Evolutionary conservation across 2,113 vertebrate genomes (phyloP), one percentile per base, ranked within the genome.

Genomic region (Festucalex cinctus): DNA sequence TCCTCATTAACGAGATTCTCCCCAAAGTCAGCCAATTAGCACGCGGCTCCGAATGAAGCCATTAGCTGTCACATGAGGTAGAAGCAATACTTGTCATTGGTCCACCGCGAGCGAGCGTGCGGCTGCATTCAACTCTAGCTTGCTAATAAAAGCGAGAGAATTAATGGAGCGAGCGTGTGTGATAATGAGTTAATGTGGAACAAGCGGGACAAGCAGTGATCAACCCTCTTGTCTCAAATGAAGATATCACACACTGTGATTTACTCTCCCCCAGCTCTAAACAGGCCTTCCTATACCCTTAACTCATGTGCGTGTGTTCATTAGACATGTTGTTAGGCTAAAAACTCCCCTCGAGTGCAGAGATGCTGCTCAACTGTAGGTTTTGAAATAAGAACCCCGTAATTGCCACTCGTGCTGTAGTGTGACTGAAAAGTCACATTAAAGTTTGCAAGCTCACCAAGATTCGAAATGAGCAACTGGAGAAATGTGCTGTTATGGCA

Each of bases 131-230:
- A 92, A n/a, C 92, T 92, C 89, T 93, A 90, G 80, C 76, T n/a
- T 91, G 88, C 91, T 95, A 94, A 95, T 95, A 95, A 95, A 95
- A 96, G 93, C 93, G 92, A 87, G 88, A 92, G 91, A 95, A 95
- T 96, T 95, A 96, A 95, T 96, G 94, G 94, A 94, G 91, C 94
- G 93, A 94, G 92, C 87, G 92, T 91, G 92, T 92, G 92, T 94
- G 93, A 95, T 95, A 96, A 97, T 97, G 93, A 95, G 89, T 94
- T 96, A 94, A 95, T 95, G 92, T 95, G 95, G 93, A 96, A 95
- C 93, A 88, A 91, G 93, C 88, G 94, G 93, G 90, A 92, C 90
- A 88, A 92, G 91, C 83, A 86, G 85, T 84, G 91, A 94, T 93
- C 89, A 91, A 91, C 89, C 89, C 91, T 90, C 86, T 26, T 91